phyloP scores from a whole-genome alignment of 2,888 invertebrate genomes.

The Rhagophthalmus giganteus region DNA sequence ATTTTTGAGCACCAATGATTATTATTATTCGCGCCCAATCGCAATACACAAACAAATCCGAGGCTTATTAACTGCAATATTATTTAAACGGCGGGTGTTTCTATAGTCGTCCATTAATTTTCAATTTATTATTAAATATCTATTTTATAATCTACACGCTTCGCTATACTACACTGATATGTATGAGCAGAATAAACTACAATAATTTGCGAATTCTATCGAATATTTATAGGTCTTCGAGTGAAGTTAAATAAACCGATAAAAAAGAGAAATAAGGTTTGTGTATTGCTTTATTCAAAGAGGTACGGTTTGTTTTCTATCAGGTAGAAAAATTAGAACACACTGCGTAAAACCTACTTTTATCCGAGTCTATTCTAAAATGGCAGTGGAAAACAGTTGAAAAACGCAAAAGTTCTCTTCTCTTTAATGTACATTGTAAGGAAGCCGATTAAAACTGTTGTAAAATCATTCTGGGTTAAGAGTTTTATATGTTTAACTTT shows the following conservation, averaged over 20 bases:
- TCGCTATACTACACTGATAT: slow-evolving; percentile 46
- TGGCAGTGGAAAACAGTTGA: slow-evolving; percentile 52
- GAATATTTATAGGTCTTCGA: too few species aligned
- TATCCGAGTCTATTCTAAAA: slow-evolving; percentile 36
- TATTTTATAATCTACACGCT: slow-evolving; percentile 8
- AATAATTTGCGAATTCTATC: too few species aligned
- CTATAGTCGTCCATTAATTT: slow-evolving; percentile 18
- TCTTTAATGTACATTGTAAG: slow-evolving; percentile 6
- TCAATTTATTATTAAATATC: slow-evolving; percentile 9
- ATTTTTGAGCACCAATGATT: slow-evolving; percentile 51
- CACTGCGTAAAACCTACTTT: slow-evolving; percentile 14
- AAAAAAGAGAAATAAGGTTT: slow-evolving; percentile 10
- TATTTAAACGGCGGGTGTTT: slow-evolving; percentile 4
- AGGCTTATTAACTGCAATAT: slow-evolving; percentile 8
- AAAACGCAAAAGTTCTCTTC: slow-evolving; percentile 12
- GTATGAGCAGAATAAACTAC: slow-evolving; percentile 49
- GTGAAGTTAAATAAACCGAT: too few species aligned
- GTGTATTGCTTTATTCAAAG: slow-evolving; percentile 25
- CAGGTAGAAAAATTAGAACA: slow-evolving; percentile 18
- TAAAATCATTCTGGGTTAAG: neutral
- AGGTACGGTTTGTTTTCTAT: slow-evolving; percentile 20
- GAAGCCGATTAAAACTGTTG: slow-evolving; percentile 4
- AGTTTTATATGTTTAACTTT: slow-evolving; percentile 3
- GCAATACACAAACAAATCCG: slow-evolving; percentile 41
- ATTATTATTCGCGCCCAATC: slow-evolving; percentile 30